These are phyloP conservation scores for Epistrophella euchroma DNA, from an alignment of 2,888 invertebrate genomes.

Conservation along the genomic window DNA sequence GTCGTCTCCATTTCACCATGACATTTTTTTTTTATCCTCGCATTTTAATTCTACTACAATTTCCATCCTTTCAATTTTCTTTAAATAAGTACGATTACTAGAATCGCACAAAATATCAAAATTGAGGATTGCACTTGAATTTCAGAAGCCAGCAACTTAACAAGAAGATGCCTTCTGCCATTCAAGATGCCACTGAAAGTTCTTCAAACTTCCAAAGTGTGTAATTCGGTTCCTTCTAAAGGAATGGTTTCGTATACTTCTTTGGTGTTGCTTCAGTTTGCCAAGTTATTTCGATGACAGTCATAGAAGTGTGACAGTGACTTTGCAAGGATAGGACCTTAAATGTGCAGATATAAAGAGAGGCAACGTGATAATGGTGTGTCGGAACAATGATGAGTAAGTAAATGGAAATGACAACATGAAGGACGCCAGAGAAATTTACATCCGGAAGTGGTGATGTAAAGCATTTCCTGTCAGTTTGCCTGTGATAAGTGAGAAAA, in stretches of 20 bases:
- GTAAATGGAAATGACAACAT: constrained; percentile 58
- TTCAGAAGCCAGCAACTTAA: constrained; percentile 36
- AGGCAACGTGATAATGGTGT: constrained; percentile 30
- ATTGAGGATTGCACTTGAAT: constrained; percentile 15
- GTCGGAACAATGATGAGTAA: constrained; percentile 41
- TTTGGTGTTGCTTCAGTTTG: constrained; percentile 15
- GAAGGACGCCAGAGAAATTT: constrained; percentile 60
- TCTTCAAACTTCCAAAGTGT: constrained; percentile 25
- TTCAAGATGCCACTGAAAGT: constrained; percentile 39
- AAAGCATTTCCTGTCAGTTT: constrained; percentile 53
- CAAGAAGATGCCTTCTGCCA: constrained; percentile 40
- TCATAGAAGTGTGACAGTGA: constrained; percentile 27
- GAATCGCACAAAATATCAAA: constrained; percentile 41
- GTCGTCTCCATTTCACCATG: background rate
- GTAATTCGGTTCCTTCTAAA: background rate
- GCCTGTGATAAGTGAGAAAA: constrained; percentile 8
- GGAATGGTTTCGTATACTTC: constrained; percentile 4
- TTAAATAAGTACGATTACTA: background rate
- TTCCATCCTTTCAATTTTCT: background rate
- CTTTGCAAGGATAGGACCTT: constrained; percentile 25
- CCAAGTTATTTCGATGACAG: constrained; percentile 47
- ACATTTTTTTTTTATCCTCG: background rate
- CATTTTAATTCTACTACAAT: background rate
- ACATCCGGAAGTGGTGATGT: constrained; percentile 66
- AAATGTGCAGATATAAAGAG: constrained; percentile 10